Percentiles rank a stretch among this genome's conserved stretches.
These are phyloP conservation scores for Alouatta caraya DNA, from an alignment of 2,797 vertebrate species.

Conservation along the genomic window DNA sequence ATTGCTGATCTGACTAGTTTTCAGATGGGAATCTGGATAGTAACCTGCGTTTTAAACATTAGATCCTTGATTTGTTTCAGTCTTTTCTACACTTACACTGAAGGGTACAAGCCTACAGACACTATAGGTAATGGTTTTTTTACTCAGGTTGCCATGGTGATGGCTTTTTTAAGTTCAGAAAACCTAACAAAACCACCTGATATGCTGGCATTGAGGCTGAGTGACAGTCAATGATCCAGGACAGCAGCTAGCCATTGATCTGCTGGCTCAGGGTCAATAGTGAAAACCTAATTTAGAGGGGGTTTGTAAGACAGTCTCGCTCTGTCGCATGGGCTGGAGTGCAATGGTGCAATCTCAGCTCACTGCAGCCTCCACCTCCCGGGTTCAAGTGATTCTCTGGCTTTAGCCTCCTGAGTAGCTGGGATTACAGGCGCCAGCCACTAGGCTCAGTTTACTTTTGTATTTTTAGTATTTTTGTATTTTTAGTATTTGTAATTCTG, in stretches of 20 bases:
- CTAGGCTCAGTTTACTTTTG: background rate
- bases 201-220: background rate
- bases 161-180: background rate
- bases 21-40: background rate
- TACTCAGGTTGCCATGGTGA: background rate
- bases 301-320: background rate
- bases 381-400: too few species aligned
- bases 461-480: background rate
- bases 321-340: background rate
- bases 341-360: background rate
- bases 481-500: background rate
- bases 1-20: background rate
- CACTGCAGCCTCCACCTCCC: background rate
- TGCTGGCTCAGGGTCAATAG: background rate
- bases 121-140: background rate
- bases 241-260: background rate
- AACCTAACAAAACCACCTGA: background rate
- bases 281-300: background rate
- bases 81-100: background rate
- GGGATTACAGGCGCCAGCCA: background rate
- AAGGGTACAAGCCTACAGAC: background rate
- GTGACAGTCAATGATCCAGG: background rate
- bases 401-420: background rate
- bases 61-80: background rate
- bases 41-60: background rate